These are phyloP conservation scores for Serrognathus titanus DNA, from an alignment of 2,888 invertebrate species.

Conservation along the genomic window DNA sequence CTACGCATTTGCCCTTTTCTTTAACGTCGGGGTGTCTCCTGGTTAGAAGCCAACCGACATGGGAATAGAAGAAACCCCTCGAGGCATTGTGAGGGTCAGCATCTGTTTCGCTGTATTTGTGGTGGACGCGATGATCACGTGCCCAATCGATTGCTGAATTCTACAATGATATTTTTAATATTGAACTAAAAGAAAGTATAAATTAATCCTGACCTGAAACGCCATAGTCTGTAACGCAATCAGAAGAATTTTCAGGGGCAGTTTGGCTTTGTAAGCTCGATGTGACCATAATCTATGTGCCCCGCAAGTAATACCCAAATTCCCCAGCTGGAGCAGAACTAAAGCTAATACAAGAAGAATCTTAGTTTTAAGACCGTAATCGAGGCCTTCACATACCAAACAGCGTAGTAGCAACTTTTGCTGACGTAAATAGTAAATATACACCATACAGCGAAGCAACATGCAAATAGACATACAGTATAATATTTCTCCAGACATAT, in stretches of 20 bases:
- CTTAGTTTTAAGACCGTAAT: conserved; percentile 1
- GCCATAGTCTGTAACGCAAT: conserved; percentile 80
- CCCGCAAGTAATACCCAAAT: conserved; percentile 83
- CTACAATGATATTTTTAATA: background rate
- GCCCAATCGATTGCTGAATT: conserved; percentile 65
- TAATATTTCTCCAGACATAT: conserved; percentile 73
- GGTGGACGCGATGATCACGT: conserved; percentile 80
- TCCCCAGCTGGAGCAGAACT: conserved; percentile 61
- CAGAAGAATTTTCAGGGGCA: conserved; percentile 77
- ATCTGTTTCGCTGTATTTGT: conserved; percentile 90
- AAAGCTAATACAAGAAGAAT: conserved; percentile 57
- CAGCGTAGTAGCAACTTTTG: conserved; percentile 67
- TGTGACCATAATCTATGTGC: conserved; percentile 97
- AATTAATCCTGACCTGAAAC: conserved; percentile 54
- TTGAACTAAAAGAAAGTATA: too few relatives aligned
- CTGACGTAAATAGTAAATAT: conserved; percentile 66
- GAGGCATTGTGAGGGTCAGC: conserved; percentile 92
- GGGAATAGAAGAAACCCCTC: conserved; percentile 94
- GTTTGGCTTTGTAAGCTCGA: conserved; percentile 84
- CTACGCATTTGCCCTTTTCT: conserved; percentile 79
- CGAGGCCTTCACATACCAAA: conserved; percentile 61
- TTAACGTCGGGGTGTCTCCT: conserved; percentile 89
- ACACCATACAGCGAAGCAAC: conserved; percentile 61
- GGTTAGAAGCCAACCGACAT: conserved; percentile 90
- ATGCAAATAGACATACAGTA: conserved; percentile 71